phyloP scores from a whole-genome alignment of 1,140 invertebrate species.

The Daktulosphaira vitifoliae region DNA sequence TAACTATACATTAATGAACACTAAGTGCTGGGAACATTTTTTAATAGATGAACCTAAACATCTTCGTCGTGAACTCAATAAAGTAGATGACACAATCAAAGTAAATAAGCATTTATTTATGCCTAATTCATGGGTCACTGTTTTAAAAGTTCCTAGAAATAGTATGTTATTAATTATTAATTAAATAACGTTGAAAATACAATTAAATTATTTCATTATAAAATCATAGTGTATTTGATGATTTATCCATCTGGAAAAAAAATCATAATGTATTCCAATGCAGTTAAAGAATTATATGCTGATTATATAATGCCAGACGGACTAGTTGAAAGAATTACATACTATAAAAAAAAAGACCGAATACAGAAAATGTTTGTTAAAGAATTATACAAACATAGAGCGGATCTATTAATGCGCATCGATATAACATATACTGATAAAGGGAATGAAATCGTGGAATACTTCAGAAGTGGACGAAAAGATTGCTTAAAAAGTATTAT shows the following conservation, averaged over 20 bases:
- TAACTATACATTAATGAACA: not conserved
- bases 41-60: not conserved
- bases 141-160: slow-evolving; percentile 55
- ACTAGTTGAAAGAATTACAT: slow-evolving; percentile 56
- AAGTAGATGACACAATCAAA: slow-evolving; percentile 44
- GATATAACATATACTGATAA: not conserved
- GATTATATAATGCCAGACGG: slow-evolving; percentile 65
- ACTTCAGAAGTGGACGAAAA: not conserved
- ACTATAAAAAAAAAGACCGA: slow-evolving; percentile 51
- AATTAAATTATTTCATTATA: too few species aligned
- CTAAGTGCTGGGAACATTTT: slow-evolving; percentile 12
- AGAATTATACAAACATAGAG: slow-evolving; percentile 15
- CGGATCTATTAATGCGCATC: not conserved
- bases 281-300: slow-evolving; percentile 64
- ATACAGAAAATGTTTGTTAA: not conserved
- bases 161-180: slow-evolving; percentile 45
- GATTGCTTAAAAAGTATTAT: slow-evolving; percentile 13
- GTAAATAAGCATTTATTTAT: slow-evolving; percentile 69
- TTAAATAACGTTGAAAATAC: too few species aligned
- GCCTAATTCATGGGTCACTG: slow-evolving; percentile 66
- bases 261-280: slow-evolving; percentile 62
- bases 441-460: not conserved
- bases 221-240: slow-evolving; percentile 52
- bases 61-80: not conserved
- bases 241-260: slow-evolving; percentile 66